Base-by-base conservation (phyloP, 2,888 invertebrate species). In the Bimastos eiseni region DNA sequence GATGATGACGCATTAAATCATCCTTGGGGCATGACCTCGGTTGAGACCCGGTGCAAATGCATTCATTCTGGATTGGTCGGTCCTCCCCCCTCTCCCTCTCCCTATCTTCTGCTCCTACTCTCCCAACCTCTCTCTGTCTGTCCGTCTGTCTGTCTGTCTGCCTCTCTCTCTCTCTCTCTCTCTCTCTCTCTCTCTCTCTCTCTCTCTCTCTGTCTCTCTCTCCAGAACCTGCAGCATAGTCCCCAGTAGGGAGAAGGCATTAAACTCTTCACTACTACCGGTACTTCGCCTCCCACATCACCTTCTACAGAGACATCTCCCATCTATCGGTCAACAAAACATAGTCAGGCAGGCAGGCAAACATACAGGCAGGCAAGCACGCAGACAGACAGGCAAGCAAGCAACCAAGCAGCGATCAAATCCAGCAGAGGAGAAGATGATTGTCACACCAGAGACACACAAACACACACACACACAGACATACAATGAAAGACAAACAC, bases 1-100 rank as follows among this genome's bases (percentile, higher is more conserved):
- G 70, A 70, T 70, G 70, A 70, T 70, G 70, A 70, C 70, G 70
- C 70, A 70, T 70, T 70, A n/a, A 30, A n/a, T 70, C n/a, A 70
- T 70, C n/a, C 30, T 70, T 70, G 70, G 55, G 70, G 30, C 70
- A 70, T 30, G 8, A n/a, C 70, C 70, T 70, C 70, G 8, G 70
- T n/a, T 70, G 70, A 70, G 70, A 70, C 70, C 70, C 11, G 70
- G 70, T 70, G 70, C 70, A 70, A 70, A 70, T 70, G n/a, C 70
- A 70, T 70, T 70, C n/a, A 70, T 70, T 8, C 70, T 70, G 70
- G 70, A 70, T 70, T 70, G 30, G n/a, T 70, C 37, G 6, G 41
- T 41, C 41, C 15, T 6, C 19, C 19, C 19, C 15, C 19, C 49
- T 49, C 15, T 49, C 49, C 19, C 17, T 49, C 3, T 49, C 17